Base-by-base conservation (phyloP, 1,140 invertebrate genomes). In the Hesperophylax magnus region DNA sequence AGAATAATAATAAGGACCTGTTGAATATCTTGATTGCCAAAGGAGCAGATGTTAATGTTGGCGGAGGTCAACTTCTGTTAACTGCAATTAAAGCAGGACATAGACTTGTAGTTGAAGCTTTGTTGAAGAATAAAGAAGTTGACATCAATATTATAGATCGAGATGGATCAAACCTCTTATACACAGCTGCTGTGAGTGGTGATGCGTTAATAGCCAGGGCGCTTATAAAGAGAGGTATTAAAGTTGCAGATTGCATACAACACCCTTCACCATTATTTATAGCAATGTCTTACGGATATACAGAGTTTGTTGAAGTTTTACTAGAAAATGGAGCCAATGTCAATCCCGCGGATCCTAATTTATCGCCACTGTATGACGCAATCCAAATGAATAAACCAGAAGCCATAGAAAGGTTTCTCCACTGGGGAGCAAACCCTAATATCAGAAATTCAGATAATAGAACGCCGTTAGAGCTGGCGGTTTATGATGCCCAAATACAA, bases 1-100 rank as follows among this genome's bases (percentile, higher is more conserved):
- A 24, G 18, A 18, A 54, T 24, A 54, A 54, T 11, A 27, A 72
- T 72, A 53, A 20, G 5, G 69, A 72, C 3, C 18, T 72, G 3
- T 8, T 72, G 4, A 18, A 54, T 18, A 18, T 72, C 20, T 27
- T 72, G 34, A 39, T 39, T 8, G 34, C 34, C 34, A 39, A 39
- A 39, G 34, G 34, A 39, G 34, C 34, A 8, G 34, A 39, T 39
- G 34, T 39, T 39, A 39, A 39, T 39, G 34, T 39, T 8, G 34
- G 34, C 34, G 34, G 69, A 24, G 69, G 69, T 15, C 11, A 72
- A 53, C 69, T 22, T 72, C 8, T 72, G 15, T 53, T 20, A 72
- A 8, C 18, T 7, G 39, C 69, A 22, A 18, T 72, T 24, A 53
- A 3, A 15, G 52, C 69, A 22, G 69, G 69, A 24, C 18, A 72